These are phyloP conservation scores for Orthonevra nobilis DNA, from an alignment of 2,888 invertebrate species.

Conservation along the genomic window DNA sequence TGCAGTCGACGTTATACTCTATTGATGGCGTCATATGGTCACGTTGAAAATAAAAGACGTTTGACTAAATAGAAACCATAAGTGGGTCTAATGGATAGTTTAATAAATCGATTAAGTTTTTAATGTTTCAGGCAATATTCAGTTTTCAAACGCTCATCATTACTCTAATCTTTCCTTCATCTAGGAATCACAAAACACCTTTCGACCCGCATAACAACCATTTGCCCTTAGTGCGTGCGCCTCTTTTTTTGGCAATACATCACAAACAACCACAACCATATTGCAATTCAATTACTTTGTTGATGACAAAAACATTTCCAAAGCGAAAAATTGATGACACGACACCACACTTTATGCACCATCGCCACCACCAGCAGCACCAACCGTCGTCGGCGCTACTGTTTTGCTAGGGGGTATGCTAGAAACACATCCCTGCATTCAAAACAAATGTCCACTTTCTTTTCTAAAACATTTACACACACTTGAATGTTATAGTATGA, in stretches of 20 bases:
- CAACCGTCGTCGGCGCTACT: neutral
- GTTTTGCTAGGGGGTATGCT: constrained; percentile 15
- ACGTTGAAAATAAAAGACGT: no score
- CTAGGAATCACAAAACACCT: constrained; percentile 6
- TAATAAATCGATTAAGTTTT: no score
- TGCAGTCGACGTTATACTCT: neutral
- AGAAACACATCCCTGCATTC: constrained; percentile 1
- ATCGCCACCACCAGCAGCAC: constrained; percentile 10
- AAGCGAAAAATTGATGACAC: constrained; percentile 27
- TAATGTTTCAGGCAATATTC: no score
- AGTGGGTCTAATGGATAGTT: no score
- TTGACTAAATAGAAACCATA: no score
- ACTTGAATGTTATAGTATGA: constrained; percentile 1
- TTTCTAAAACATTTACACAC: constrained; percentile 11
- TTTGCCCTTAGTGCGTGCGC: constrained; percentile 25
- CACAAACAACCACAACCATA: constrained; percentile 12
- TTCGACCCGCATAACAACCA: constrained; percentile 36
- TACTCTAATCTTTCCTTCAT: no score
- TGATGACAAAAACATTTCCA: constrained; percentile 39
- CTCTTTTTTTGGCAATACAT: constrained; percentile 15
- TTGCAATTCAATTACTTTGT: constrained; percentile 39
- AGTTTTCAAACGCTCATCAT: no score
- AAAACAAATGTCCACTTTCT: constrained; percentile 46
- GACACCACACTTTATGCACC: constrained; percentile 3
- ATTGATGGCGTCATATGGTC: neutral